Percentiles rank a stretch among this genome's conserved stretches.
These are phyloP conservation scores for Isaurus tuberculatus DNA, from an alignment of 92 coral and sea anemone species.

Conservation along the genomic window DNA sequence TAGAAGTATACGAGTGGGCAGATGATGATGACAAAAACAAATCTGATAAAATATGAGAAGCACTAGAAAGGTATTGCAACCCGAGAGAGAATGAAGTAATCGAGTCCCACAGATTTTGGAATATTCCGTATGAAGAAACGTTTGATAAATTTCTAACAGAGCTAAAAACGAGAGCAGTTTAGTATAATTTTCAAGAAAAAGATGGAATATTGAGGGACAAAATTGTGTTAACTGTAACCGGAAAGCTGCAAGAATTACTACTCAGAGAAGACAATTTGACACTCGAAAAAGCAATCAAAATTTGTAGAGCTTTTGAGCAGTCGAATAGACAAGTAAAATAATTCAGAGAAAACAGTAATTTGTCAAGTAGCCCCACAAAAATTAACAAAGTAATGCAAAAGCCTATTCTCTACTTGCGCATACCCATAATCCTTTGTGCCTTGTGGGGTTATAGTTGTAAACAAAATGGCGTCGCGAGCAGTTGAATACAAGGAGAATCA, in stretches of 20 bases:
- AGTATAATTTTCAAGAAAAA: constrained; percentile 64
- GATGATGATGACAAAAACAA: constrained; percentile 49
- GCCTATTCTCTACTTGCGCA: background rate
- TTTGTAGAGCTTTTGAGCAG: constrained; percentile 37
- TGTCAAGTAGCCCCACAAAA: constrained; percentile 6
- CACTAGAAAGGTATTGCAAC: too few species aligned
- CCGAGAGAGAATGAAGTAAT: too few species aligned
- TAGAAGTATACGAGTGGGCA: too few species aligned
- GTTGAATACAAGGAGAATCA: too few species aligned
- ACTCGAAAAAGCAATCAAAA: constrained; percentile 16
- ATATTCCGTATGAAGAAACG: constrained; percentile 49
- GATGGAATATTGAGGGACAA: constrained; percentile 67
- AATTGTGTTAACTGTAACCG: constrained; percentile 60
- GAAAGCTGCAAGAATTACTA: constrained; percentile 59
- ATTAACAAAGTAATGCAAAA: constrained; percentile 32
- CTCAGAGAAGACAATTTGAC: constrained; percentile 43
- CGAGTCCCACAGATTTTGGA: too few species aligned
- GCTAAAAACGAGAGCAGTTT: too few species aligned
- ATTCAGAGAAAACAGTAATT: constrained; percentile 9
- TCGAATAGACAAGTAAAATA: too few species aligned
- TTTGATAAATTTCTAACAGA: constrained; percentile 57
- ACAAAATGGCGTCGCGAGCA: too few species aligned
- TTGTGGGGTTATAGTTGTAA: too few species aligned
- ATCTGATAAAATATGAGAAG: constrained; percentile 47
- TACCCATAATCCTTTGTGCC: too few species aligned